These are phyloP conservation scores for Trissoscelio sp. DNA, from an alignment of 2,888 invertebrate genomes.

Conservation along the genomic window DNA sequence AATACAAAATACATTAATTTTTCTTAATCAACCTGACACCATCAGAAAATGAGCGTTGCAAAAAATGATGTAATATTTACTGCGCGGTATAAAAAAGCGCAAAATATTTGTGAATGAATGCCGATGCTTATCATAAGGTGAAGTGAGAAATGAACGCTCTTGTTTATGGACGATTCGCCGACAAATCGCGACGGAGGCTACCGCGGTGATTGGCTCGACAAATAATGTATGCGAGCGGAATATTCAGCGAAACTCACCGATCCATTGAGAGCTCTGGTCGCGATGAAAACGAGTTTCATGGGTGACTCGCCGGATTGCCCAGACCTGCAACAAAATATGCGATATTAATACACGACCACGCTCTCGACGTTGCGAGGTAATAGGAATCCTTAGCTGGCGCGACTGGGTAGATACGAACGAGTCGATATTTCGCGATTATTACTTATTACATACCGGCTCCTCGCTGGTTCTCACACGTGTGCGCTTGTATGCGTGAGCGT, in stretches of 20 bases:
- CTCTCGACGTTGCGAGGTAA: slow-evolving; percentile 56
- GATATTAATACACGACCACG: slow-evolving; percentile 65
- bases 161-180: slow-evolving; percentile 59
- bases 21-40: too few species aligned
- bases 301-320: slow-evolving; percentile 63
- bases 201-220: slow-evolving; percentile 56
- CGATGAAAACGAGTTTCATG: slow-evolving; percentile 68
- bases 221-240: slow-evolving; percentile 59
- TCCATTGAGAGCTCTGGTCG: slow-evolving; percentile 62
- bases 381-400: slow-evolving; percentile 65
- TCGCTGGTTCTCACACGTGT: slow-evolving; percentile 17
- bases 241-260: slow-evolving; percentile 66
- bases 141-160: slow-evolving; percentile 64
- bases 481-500: slow-evolving; percentile 22
- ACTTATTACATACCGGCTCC: slow-evolving; percentile 58
- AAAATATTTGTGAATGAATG: slow-evolving; percentile 51
- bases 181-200: slow-evolving; percentile 60
- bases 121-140: slow-evolving; percentile 26
- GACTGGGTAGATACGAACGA: slow-evolving; percentile 56
- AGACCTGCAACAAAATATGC: slow-evolving; percentile 70
- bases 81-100: slow-evolving; percentile 18
- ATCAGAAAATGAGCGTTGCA: neutral
- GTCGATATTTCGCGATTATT: slow-evolving; percentile 67
- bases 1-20: too few species aligned
- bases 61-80: slow-evolving; percentile 23